Conservation (phyloP, 2,797 vertebrate genomes). For the Sternotherus odoratus region DNA sequence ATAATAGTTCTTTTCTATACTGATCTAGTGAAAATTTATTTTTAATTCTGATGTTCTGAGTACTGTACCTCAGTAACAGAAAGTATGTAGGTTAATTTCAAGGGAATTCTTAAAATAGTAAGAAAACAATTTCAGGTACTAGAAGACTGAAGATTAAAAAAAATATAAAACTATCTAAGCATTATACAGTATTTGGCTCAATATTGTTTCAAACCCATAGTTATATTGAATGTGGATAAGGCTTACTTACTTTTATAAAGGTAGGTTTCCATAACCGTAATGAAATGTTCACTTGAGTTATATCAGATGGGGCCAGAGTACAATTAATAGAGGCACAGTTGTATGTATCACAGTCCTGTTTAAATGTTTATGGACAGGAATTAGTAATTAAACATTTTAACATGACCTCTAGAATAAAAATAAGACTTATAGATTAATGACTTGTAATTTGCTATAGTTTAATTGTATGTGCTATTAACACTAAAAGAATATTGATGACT, state of each 20-base stretch:
- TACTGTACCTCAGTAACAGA: neutral
- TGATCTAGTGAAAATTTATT: neutral
- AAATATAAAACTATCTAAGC: neutral
- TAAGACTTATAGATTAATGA: neutral
- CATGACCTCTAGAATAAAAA: neutral
- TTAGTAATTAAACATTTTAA: neutral
- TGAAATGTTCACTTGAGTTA: conserved; percentile 89
- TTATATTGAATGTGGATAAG: neutral
- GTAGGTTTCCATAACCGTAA: conserved; percentile 94
- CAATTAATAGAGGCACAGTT: conserved; percentile 85
- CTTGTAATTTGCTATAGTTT: neutral
- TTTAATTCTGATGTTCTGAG: conserved; percentile 7
- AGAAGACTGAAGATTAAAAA: neutral
- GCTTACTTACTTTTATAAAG: conserved; percentile 88
- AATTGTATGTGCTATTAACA: neutral
- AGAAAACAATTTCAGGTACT: neutral
- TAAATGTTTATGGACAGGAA: neutral
- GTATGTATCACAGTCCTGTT: conserved; percentile 86
- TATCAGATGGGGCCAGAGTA: conserved; percentile 78
- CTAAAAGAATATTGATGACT: neutral
- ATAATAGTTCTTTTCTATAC: neutral
- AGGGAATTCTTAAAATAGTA: neutral
- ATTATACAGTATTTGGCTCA: neutral
- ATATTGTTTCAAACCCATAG: neutral
- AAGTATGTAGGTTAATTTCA: neutral